Evolutionary conservation across 1,140 invertebrate genomes (phyloP), one percentile per base, ranked within the genome.

Genomic region (Brachionus rubens): DNA sequence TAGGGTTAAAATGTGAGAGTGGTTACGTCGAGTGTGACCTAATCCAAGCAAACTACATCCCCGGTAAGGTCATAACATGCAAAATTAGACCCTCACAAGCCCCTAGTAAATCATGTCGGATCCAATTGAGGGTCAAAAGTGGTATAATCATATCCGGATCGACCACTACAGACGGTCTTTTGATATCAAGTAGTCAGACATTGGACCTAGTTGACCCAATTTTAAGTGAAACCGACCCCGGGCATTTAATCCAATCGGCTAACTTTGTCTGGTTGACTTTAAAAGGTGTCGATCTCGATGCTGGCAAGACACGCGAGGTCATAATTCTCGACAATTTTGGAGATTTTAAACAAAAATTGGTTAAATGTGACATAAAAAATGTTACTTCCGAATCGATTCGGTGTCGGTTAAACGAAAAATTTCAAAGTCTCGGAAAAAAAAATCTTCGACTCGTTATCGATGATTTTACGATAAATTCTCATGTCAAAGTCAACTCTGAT

Each of bases 281-380:
- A 3, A 48, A 36, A 3, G 68, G 68, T 3, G 28, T 50, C 24
- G 68, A 72, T 46, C n/a, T 72, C 4, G 68, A 72, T 19, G 10
- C 68, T 7, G 68, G 68, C 1, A 1, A 16, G 7, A 3, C 0
- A 3, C 26, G 68, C 24, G 30, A 48, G 41, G 12, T 54, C 12
- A 2, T 16, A 4, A 50, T 72, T 40, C 10, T 65, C 3, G 59
- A 65, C 40, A 26, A 43, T 43, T 19, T 50, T 3, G 21, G 9
- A 14, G 43, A 50, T 3, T 36, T 36, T 24, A 21, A 28, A 12
- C 46, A 72, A 21, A 30, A 46, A 5, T 6, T 72, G 1, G 50
- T 72, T 26, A 72, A 50, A 28, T 72, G 68, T 36, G 47, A 40
- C 1, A 54, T 72, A 4, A 72, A 72, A 52, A 72, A 54, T 36